These are phyloP conservation scores for Stichopus chloronotus DNA, from an alignment of 35 echinoderm and acorn worm species.

Conservation along the genomic window DNA sequence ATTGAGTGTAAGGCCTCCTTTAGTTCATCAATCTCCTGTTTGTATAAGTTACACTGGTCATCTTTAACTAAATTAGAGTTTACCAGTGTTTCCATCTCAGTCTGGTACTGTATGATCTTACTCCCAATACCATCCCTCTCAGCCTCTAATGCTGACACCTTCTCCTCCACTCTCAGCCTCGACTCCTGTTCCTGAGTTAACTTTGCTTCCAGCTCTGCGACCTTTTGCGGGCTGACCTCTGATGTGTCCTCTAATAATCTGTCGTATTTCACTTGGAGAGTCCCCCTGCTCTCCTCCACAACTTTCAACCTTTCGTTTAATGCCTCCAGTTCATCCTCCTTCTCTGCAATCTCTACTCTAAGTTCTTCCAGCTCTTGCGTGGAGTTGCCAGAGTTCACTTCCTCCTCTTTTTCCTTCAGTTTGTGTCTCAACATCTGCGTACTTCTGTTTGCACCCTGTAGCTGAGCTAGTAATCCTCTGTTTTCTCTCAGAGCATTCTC, in stretches of 20 bases:
- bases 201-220: conserved; percentile 19
- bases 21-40: not conserved
- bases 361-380: conserved; percentile 48
- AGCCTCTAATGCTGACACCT: not conserved
- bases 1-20: not conserved
- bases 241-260: conserved; percentile 17
- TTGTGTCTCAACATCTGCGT: conserved; percentile 19
- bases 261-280: conserved; percentile 35
- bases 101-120: not conserved
- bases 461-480: conserved; percentile 42
- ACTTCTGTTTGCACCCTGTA: conserved; percentile 45
- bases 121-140: not conserved
- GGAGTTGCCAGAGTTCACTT: not conserved
- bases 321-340: conserved; percentile 65
- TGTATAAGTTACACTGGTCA: not conserved
- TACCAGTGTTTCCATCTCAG: conserved; percentile 17
- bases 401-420: conserved; percentile 43
- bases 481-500: conserved; percentile 58
- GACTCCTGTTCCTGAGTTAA: conserved; percentile 17
- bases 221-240: not conserved
- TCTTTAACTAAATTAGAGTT: not conserved
- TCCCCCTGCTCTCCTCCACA: conserved; percentile 7
- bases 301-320: conserved; percentile 67
- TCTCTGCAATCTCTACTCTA: conserved; percentile 31
- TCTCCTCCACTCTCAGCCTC: conserved; percentile 24